Evolutionary conservation across 1,140 invertebrate species (phyloP).

Genomic region (Musca vetustissima): DNA sequence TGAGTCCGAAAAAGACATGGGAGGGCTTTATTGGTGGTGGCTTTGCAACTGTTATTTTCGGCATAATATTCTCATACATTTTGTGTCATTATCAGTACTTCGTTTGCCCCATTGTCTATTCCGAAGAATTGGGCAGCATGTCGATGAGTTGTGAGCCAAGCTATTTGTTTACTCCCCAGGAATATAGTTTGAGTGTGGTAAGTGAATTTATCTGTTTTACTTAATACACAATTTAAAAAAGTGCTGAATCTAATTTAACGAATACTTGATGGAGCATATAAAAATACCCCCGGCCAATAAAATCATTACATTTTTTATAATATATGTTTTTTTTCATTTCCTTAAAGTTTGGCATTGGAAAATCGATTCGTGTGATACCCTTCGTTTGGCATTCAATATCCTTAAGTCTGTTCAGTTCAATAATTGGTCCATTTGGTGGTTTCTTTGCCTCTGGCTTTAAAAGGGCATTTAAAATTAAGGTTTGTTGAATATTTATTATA

Average conservation of each 20-base stretch:
- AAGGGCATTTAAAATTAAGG: conserved; percentile 98
- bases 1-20: conserved; percentile 98
- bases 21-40: conserved; percentile 99
- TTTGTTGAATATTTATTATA: conserved; percentile 52
- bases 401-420: conserved; percentile 93
- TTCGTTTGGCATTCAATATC: conserved; percentile 94
- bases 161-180: conserved; percentile 81
- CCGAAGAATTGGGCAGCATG: conserved; percentile 78
- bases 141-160: conserved; percentile 92
- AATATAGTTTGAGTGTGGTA: conserved; percentile 66
- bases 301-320: no score
- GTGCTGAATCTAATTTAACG: no score
- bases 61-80: conserved; percentile 79
- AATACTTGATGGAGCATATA: no score
- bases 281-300: no score
- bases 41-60: conserved; percentile 89
- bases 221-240: neutral
- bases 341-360: conserved; percentile 70
- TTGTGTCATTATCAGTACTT: conserved; percentile 92
- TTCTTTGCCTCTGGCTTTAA: conserved; percentile 99
- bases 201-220: conserved; percentile 32
- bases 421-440: conserved; percentile 98
- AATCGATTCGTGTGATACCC: conserved; percentile 83
- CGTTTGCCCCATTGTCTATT: conserved; percentile 94
- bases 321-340: conserved; percentile 13